Base-by-base conservation (phyloP, 2,888 invertebrate genomes). In the Ennomos fuscantarius region DNA sequence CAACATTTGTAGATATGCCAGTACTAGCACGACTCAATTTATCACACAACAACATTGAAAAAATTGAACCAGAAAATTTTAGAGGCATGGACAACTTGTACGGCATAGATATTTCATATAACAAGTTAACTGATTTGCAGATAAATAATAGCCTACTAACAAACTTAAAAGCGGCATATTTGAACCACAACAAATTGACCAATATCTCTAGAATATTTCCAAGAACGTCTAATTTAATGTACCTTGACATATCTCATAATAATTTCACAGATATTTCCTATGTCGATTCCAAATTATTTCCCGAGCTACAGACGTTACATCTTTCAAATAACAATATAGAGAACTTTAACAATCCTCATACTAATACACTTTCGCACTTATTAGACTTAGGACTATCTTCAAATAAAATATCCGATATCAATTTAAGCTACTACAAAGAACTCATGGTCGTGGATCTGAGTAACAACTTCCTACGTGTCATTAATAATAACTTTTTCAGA, bases 31-130 rank as follows among this genome's bases (percentile, higher is more conserved):
- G 79, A 62, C 63, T 91, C 6, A 89, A 89, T 63, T 54, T 91
- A 49, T 89, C 89, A 1, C 68, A 83, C 42, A 89, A 88, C 67
- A 48, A 63, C 33, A 81, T 91, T 12, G 65, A 76, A 32, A 63
- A 54, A n/a, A 77, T 91, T 42, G 71, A 76, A 8, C 51, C 76
- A 0, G 75, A 80, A 24, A 89, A 84, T 69, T 90, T 91, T 32
- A 68, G 63, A 44, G 72, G 72, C 1, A 67, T 87, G 51, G 72
- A 76, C 36, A 89, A 89, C 54, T 72, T 90, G 68, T 84, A 78
- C 39, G 85, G 82, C 51, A 72, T 91, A 55, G 89, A 91, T 65
- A 41, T 91, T 35, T 89, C 90, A 1, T 59, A 72, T 37, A 91
- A 91, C 67, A 69, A 70, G 24, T 59, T 91, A 35, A 55, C 59